A percentile compares a stretch with the other conserved stretches of the same genome.
phyloP scores from a whole-genome alignment of 2,113 vertebrate genomes.

The Halcyon senegalensis region DNA sequence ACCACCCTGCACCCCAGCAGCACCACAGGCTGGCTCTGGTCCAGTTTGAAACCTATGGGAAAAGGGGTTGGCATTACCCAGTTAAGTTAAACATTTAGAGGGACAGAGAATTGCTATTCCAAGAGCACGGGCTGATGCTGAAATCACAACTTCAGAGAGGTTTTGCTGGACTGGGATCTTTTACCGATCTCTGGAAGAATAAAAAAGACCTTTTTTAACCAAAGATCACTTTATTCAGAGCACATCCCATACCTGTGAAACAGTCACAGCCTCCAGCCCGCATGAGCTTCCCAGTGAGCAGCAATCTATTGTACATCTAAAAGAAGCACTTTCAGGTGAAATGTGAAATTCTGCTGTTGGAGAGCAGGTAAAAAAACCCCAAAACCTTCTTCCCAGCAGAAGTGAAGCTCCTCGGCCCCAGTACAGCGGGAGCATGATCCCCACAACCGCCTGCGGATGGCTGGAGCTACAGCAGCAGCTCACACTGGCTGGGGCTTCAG shows the following conservation, averaged over 20 bases:
- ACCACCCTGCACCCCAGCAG: background rate
- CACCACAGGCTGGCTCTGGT: background rate
- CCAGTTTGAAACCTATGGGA: background rate
- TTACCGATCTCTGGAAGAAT: background rate
- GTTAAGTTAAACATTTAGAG: background rate
- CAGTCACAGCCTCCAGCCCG: background rate
- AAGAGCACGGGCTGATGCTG: background rate
- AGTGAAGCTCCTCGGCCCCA: rapidly evolving
- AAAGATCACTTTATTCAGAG: background rate
- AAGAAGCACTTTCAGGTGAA: background rate
- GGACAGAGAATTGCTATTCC: background rate
- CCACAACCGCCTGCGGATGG: rapidly evolving
- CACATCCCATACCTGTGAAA: background rate
- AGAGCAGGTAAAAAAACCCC: background rate
- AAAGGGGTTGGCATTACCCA: background rate
- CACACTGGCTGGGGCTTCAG: rapidly evolving
- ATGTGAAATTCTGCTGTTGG: background rate
- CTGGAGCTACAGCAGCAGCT: background rate
- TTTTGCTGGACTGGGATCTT: background rate
- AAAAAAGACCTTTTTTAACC: background rate
- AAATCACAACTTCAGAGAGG: rapidly evolving
- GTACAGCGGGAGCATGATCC: rapidly evolving
- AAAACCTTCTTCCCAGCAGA: background rate
- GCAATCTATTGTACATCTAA: background rate
- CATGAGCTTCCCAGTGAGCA: rapidly evolving